Evolutionary conservation across 2,888 invertebrate genomes (phyloP), one percentile per base, ranked within the genome.

Genomic region (Plebejus anna): DNA sequence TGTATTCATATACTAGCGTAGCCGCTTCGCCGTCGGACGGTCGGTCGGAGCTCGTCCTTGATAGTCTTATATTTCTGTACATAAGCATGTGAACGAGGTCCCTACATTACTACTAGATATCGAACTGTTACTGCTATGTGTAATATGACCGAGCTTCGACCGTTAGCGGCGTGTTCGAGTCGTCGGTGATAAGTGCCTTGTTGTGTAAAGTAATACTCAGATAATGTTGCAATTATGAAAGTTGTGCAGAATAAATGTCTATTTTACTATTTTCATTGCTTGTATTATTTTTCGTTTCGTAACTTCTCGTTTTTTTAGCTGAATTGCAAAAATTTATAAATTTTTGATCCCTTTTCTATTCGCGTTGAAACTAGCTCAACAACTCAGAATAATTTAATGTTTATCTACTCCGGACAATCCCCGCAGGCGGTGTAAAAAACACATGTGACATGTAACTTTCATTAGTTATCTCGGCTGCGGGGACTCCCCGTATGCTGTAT

Each of bases 261-360:
- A 93, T 93, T 93, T 94, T 93, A 92, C 92, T 94, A 94, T 94
- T 94, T 94, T 93, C 94, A 93, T 89, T 90, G 85, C 81, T 92
- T 75, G 91, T 93, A 83, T 93, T 87, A 91, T 90, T 92, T 87
- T 42, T 42, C 0, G 7, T 42, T 42, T 0, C 6, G 7, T 42
- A 42, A 42, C 6, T 6, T 1, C 7, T 32, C 32, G 32, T 42
- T 42, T 42, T 6, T 42, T 42, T 42, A 42, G 38, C 38, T 32
- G 32, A 32, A 32, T 32, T 32, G 32, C 32, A 32, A 32, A 32
- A 32, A 32, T 32, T 32, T 32, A 32, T 32, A 32, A 32, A 32
- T 32, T 1, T 32, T 32, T 32, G 32, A 32, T 2, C 32, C 32
- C 32, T 32, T 32, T 32, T 32, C 32, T 32, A 32, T 32, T 32